Evolutionary conservation across 2,797 vertebrate species (phyloP), one percentile per base, ranked within the genome.

Genomic region (Phalloptychus januarius): DNA sequence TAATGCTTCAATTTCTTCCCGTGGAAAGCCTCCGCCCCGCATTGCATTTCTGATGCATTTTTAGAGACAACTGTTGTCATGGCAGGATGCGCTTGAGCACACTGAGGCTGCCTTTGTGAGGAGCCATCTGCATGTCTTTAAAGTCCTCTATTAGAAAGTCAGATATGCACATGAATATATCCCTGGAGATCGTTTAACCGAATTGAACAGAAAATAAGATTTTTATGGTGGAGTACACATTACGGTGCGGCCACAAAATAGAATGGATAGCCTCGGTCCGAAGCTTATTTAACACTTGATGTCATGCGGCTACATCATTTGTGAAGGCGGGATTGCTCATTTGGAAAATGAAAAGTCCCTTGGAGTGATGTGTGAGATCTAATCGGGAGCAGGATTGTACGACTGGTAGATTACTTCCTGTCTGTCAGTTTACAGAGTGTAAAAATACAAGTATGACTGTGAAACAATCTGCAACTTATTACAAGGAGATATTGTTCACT

Each of bases 211-310:
- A 92, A 95, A 94, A 95, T 92, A 92, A 0, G 80, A 87, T 92
- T 94, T 94, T 93, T 91, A 94, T 91, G 95, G 87, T 87, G 89
- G 92, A 94, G 86, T 81, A 91, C 76, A 84, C 92, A 87, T 91
- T 92, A 87, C 87, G 80, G 80, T 90, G 85, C 79, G 82, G 80
- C 77, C 80, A 63, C 91, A 93, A 94, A 95, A 91, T 86, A 94
- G 90, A 95, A 95, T 94, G 92, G 91, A 95, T 95, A 83, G 92
- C 92, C 86, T 75, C 70, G 82, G 89, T 89, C 90, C 77, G 71
- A 84, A 94, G 93, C 94, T 94, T 95, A 95, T 95, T 95, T 95
- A 95, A 95, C 93, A 93, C 88, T 92, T 92, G 89, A 94, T 92
- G 93, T 94, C 93, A 90, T 93, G 93, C 93, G 88, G 89, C 93